phyloP scores from a whole-genome alignment of 1,140 invertebrate genomes.

The Orchestia grillus region DNA sequence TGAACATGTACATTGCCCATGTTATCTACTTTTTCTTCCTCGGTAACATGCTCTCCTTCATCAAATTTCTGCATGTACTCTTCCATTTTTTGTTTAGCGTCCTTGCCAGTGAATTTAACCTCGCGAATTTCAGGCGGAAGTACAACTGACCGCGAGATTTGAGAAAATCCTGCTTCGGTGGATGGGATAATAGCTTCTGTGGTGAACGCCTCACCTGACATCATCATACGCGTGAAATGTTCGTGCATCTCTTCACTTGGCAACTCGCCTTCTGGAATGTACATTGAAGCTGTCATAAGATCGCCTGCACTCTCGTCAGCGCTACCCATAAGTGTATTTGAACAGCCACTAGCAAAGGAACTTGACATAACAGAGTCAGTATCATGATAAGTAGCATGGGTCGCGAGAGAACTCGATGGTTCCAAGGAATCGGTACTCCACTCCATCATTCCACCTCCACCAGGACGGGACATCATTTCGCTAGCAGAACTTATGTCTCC shows the following conservation, averaged over 20 bases:
- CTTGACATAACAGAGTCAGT: slow-evolving; percentile 86
- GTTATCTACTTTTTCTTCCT: slow-evolving; percentile 73
- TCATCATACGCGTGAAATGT: slow-evolving; percentile 54
- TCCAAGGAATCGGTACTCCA: slow-evolving; percentile 74
- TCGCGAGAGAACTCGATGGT: slow-evolving; percentile 80
- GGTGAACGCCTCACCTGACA: slow-evolving; percentile 59
- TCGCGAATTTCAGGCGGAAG: slow-evolving; percentile 74
- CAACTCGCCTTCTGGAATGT: slow-evolving; percentile 65
- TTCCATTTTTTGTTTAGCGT: slow-evolving; percentile 73
- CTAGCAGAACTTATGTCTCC: slow-evolving; percentile 70
- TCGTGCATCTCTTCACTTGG: slow-evolving; percentile 57
- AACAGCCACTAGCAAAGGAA: slow-evolving; percentile 83
- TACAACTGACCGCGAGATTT: slow-evolving; percentile 71
- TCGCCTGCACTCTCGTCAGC: slow-evolving; percentile 72
- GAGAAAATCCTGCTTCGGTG: slow-evolving; percentile 63
- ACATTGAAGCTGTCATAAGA: slow-evolving; percentile 67
- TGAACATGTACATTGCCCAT: slow-evolving; percentile 74
- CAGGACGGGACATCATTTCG: slow-evolving; percentile 70
- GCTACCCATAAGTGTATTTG: slow-evolving; percentile 81
- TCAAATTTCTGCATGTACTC: slow-evolving; percentile 74
- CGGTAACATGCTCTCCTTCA: slow-evolving; percentile 73
- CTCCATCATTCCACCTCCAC: slow-evolving; percentile 76
- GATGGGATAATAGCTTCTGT: slow-evolving; percentile 56
- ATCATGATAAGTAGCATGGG: slow-evolving; percentile 85
- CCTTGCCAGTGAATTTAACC: slow-evolving; percentile 75